Evolutionary conservation across 1,140 invertebrate genomes (phyloP).

Genomic region (Cydia amplana): DNA sequence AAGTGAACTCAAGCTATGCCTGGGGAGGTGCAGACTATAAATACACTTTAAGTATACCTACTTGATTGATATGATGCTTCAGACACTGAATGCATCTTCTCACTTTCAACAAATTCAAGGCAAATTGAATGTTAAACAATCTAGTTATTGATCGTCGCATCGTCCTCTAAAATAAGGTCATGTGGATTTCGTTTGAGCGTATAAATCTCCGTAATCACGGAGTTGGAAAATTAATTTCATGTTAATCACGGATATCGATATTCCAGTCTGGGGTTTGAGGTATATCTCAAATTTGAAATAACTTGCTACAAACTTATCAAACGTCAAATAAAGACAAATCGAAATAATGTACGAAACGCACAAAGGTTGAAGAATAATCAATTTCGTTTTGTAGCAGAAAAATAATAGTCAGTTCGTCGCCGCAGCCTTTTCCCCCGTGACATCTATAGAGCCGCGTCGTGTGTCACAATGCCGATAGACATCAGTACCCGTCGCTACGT

Average conservation of each 20-base stretch:
- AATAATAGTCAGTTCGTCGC: conserved; percentile 69
- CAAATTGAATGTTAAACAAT: background rate
- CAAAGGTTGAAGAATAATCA: conserved; percentile 56
- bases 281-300: background rate
- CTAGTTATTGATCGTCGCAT: conserved; percentile 1
- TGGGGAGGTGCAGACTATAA: background rate
- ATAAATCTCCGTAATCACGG: background rate
- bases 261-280: conserved; percentile 4
- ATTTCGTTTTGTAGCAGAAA: conserved; percentile 70
- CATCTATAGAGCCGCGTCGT: conserved; percentile 70
- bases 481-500: conserved; percentile 69
- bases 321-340: conserved; percentile 4
- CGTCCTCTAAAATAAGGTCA: conserved; percentile 4
- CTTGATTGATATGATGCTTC: conserved; percentile 11
- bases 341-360: conserved; percentile 46
- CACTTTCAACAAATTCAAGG: background rate
- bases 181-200: background rate
- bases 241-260: background rate
- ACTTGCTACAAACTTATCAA: conserved; percentile 10
- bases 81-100: background rate
- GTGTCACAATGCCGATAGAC: conserved; percentile 72
- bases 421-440: conserved; percentile 65
- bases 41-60: conserved; percentile 1
- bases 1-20: conserved; percentile 19
- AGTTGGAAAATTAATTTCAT: conserved; percentile 10